phyloP scores from a whole-genome alignment of 1,140 invertebrate species.

The Globodera rostochiensis region DNA sequence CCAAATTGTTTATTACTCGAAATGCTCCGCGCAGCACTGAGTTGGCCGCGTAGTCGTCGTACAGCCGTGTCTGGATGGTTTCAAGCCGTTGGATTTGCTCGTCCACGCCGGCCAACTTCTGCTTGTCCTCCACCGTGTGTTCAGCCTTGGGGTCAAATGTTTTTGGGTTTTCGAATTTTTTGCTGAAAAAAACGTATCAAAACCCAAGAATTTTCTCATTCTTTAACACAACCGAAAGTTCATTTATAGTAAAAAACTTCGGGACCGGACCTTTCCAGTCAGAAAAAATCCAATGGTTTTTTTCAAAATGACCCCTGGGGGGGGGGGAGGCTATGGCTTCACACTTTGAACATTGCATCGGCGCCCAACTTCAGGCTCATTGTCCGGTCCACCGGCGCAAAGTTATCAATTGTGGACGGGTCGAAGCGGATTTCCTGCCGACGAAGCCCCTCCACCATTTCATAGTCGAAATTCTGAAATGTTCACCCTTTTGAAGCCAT shows the following conservation, averaged over 20 bases:
- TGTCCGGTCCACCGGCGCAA: slow-evolving; percentile 66
- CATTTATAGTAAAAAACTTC: too few species aligned
- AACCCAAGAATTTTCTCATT: slow-evolving; percentile 82
- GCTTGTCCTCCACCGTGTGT: slow-evolving; percentile 56
- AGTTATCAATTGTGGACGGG: slow-evolving; percentile 91
- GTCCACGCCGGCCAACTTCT: slow-evolving; percentile 52
- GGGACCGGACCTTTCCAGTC: too few species aligned
- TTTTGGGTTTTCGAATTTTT: too few species aligned
- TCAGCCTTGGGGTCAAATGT: slow-evolving; percentile 30
- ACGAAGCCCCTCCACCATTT: slow-evolving; percentile 87
- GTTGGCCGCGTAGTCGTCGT: slow-evolving; percentile 62
- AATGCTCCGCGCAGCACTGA: slow-evolving; percentile 50
- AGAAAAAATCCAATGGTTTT: too few species aligned
- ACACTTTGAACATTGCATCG: slow-evolving; percentile 68
- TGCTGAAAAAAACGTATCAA: slow-evolving; percentile 32
- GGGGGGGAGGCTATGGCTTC: too few species aligned
- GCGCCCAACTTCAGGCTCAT: slow-evolving; percentile 55
- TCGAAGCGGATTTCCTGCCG: slow-evolving; percentile 97
- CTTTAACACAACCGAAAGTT: slow-evolving; percentile 66
- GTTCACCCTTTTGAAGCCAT: too few species aligned
- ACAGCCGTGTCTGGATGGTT: slow-evolving; percentile 57
- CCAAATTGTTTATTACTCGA: slow-evolving; percentile 46
- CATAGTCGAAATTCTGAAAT: slow-evolving; percentile 91
- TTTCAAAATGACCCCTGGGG: too few species aligned
- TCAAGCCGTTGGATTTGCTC: slow-evolving; percentile 55